Conservation (phyloP, 35 echinoderm and acorn worm genomes). For the Antedon bifida region DNA sequence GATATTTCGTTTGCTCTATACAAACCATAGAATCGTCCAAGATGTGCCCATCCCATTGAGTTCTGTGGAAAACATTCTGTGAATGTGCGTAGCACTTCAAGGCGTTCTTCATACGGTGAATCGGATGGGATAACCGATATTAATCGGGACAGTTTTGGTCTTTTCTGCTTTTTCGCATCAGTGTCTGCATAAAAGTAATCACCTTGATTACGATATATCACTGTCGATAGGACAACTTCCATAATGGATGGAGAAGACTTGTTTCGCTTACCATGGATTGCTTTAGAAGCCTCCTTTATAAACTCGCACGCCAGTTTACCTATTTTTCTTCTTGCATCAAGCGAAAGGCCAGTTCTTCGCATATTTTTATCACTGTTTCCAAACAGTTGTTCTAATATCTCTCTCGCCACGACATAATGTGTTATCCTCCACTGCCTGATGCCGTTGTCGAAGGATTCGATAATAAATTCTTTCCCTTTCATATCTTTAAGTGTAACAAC, state of each 20-base stretch:
- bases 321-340: background rate
- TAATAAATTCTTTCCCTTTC: conserved; percentile 1
- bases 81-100: conserved; percentile 3
- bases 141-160: conserved; percentile 5
- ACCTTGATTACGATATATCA: conserved; percentile 12
- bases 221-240: conserved; percentile 1
- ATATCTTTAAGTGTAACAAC: background rate
- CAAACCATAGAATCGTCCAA: conserved; percentile 2
- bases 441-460: conserved; percentile 4
- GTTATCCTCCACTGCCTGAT: conserved; percentile 22
- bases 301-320: background rate
- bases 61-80: conserved; percentile 19
- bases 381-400: conserved; percentile 28
- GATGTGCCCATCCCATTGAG: conserved; percentile 12
- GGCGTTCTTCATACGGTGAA: background rate
- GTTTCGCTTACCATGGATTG: background rate
- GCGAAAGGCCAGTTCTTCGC: background rate
- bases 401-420: conserved; percentile 26
- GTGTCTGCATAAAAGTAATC: background rate
- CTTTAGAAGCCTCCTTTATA: conserved; percentile 5
- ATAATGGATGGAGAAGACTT: background rate
- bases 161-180: conserved; percentile 1
- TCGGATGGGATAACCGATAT: conserved; percentile 18
- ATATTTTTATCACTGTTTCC: background rate
- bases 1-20: background rate